Evolutionary conservation across 2,113 vertebrate species (phyloP).

Genomic region (Mellivora capensis): DNA sequence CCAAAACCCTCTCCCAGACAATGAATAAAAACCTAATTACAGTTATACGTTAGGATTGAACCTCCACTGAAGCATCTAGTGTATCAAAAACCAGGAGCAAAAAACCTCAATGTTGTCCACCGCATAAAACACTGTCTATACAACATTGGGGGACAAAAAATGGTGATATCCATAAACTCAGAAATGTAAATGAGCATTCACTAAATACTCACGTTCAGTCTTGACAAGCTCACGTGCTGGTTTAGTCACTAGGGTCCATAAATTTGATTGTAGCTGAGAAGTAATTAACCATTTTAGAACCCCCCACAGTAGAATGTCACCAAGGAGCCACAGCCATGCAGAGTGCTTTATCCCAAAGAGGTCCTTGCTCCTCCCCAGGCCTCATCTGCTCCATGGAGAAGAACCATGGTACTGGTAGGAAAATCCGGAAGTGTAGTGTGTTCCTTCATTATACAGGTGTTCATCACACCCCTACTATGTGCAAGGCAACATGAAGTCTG

Average conservation of each 20-base stretch:
- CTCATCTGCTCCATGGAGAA: neutral
- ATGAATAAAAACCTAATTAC: neutral
- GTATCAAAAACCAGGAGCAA: neutral
- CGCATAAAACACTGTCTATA: no score
- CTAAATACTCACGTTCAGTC: neutral
- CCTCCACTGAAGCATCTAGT: fast-evolving
- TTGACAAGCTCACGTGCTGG: fast-evolving
- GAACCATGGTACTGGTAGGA: neutral
- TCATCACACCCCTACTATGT: neutral
- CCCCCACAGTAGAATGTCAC: fast-evolving
- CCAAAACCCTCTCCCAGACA: neutral
- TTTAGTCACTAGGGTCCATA: no score
- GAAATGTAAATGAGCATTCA: neutral
- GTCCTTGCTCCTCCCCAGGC: no score
- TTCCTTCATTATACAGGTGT: no score
- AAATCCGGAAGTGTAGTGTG: fast-evolving
- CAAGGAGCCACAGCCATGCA: neutral
- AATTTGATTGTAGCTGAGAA: neutral
- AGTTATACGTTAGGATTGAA: neutral
- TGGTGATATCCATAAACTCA: no score
- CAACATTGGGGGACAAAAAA: neutral
- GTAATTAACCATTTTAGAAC: neutral
- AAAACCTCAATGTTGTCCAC: fast-evolving
- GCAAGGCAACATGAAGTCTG: fast-evolving
- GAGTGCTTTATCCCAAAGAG: neutral